Conservation (phyloP, 2,888 invertebrate species). For the Polia nebulosa region DNA sequence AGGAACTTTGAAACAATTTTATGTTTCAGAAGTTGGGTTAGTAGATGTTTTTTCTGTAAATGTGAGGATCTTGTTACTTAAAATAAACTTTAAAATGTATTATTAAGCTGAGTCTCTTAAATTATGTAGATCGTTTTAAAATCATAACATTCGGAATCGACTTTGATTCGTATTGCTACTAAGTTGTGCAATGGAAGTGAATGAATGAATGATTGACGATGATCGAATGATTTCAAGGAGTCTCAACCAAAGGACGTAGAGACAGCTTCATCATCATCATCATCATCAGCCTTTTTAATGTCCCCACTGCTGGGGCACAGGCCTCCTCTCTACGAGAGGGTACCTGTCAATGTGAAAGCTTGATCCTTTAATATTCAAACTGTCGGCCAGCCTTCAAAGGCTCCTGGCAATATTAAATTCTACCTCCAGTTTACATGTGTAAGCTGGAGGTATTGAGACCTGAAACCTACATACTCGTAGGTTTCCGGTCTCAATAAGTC, state of each 20-base stretch:
- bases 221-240: conserved; percentile 10
- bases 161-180: neutral
- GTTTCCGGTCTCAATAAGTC: neutral
- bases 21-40: neutral
- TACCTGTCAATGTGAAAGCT: no score
- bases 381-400: conserved; percentile 20
- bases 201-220: neutral
- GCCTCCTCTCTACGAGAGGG: no score
- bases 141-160: neutral
- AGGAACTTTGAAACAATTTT: neutral
- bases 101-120: no score
- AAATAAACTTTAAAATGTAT: neutral
- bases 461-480: no score
- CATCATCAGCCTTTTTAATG: no score
- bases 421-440: neutral
- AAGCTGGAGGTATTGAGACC: no score
- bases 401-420: conserved; percentile 10
- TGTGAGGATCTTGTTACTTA: neutral
- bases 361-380: conserved; percentile 30
- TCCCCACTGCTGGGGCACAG: no score
- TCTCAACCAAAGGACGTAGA: neutral
- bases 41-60: neutral
- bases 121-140: neutral
- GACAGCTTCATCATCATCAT: conserved; percentile 2
- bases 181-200: neutral